phyloP scores from a whole-genome alignment of 2,888 invertebrate genomes.

The Tiliacea citrago region DNA sequence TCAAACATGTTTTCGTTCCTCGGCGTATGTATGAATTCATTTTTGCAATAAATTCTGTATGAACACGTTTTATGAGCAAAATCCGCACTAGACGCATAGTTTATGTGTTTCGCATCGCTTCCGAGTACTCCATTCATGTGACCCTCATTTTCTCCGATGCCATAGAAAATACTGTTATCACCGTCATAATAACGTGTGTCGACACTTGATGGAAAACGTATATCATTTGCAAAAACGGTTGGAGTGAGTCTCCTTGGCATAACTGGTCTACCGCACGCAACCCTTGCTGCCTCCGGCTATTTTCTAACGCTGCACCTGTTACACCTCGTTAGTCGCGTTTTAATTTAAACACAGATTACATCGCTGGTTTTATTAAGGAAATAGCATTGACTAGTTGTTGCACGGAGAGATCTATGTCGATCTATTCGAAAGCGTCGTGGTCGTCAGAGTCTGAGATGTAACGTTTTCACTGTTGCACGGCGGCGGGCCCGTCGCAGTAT shows the following conservation, averaged over 20 bases:
- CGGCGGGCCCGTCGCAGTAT: constrained; percentile 79
- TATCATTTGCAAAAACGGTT: constrained; percentile 86
- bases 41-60: constrained; percentile 78
- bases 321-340: constrained; percentile 70
- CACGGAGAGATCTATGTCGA: constrained; percentile 67
- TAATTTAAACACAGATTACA: constrained; percentile 72
- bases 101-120: constrained; percentile 53
- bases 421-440: constrained; percentile 69
- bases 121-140: constrained; percentile 45
- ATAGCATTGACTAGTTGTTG: constrained; percentile 52
- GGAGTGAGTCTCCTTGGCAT: constrained; percentile 82
- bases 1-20: constrained; percentile 79
- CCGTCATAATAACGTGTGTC: constrained; percentile 69
- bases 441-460: constrained; percentile 76
- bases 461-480: constrained; percentile 84
- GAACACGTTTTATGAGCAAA: constrained; percentile 72
- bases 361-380: constrained; percentile 71
- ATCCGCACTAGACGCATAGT: constrained; percentile 62
- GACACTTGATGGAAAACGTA: constrained; percentile 84
- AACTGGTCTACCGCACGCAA: constrained; percentile 88
- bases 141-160: constrained; percentile 49
- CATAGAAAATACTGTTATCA: constrained; percentile 71
- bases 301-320: constrained; percentile 85
- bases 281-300: constrained; percentile 82
- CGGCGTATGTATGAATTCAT: constrained; percentile 77